Base-by-base conservation (phyloP, 1,140 invertebrate species). In the Bombus impatiens region DNA sequence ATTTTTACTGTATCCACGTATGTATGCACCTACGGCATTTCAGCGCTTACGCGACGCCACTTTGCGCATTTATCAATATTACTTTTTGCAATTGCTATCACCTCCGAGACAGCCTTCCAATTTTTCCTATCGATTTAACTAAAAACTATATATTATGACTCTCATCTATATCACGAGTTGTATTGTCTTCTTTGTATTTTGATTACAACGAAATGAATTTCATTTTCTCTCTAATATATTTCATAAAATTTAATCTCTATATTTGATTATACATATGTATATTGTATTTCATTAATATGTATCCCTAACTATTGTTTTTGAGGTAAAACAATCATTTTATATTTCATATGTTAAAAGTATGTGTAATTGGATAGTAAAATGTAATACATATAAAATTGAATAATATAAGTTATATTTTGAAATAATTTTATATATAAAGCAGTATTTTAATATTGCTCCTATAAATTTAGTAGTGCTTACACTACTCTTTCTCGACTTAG, bases 1-100 rank as follows among this genome's bases (percentile, higher is more conserved):
- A 78, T 84, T 89, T 89, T 89, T 86, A 82, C 42, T 67, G 28
- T 82, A 77, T 84, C 82, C 57, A 57, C 74, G 59, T 62, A 79
- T 37, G 62, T 42, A 37, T 72, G n/a, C 78, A 82, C 65, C 44
- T 53, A 70, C 74, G 44, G 68, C 83, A 85, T 59, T 74, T 57
- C 84, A 79, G 77, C 88, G 88, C 89, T 90, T 89, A 90, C 59
- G 89, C 89, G 89, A 90, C 89, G 80, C 86, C 65, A 90, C 89
- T 90, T 90, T 88, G 89, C 89, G 89, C 89, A 90, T 90, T 90
- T 90, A 90, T 90, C 89, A 90, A 90, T 90, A 90, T 90, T 90
- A 86, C 80, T 90, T 90, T 90, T 90, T 87, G 42, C 77, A 77
- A 90, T 83, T 88, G 80, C 82, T 89, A 90, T 87, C n/a, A 28